These are phyloP conservation scores for Scomber scombrus DNA, from an alignment of 2,113 vertebrate genomes.

Conservation along the genomic window DNA sequence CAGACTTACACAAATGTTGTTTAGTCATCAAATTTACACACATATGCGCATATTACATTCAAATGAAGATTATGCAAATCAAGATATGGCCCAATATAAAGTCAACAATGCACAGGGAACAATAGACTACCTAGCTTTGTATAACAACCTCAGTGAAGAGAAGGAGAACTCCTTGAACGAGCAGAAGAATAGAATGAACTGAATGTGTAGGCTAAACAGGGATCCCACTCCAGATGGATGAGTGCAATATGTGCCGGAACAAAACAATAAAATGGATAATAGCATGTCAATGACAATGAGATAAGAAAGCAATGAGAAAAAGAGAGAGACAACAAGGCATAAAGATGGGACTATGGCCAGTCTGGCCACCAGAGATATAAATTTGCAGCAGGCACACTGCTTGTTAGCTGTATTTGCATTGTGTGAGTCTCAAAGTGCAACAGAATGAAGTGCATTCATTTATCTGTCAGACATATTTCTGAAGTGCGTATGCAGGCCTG, in stretches of 20 bases:
- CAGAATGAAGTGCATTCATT: conserved; percentile 44
- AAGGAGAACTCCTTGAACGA: conserved; percentile 1
- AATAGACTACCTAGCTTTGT: neutral
- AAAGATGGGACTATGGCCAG: conserved; percentile 46
- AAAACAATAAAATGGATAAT: conserved; percentile 53
- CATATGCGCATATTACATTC: neutral
- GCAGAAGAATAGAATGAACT: neutral
- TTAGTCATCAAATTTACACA: neutral
- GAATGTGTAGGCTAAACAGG: conserved; percentile 6
- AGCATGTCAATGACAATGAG: conserved; percentile 35
- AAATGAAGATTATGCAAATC: neutral
- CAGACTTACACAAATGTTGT: too few species aligned
- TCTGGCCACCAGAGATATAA: conserved; percentile 30
- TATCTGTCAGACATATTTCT: conserved; percentile 54
- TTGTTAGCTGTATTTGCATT: conserved; percentile 40
- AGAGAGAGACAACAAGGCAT: conserved; percentile 28
- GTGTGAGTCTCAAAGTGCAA: conserved; percentile 9
- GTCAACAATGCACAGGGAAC: neutral
- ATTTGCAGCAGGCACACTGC: conserved; percentile 1
- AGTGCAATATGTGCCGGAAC: conserved; percentile 27
- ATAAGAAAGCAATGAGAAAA: conserved; percentile 48
- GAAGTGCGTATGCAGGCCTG: conserved; percentile 45
- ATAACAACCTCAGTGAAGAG: neutral
- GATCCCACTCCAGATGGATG: conserved; percentile 26
- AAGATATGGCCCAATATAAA: neutral